Conservation (phyloP, 2,888 invertebrate species). For the Acanthosoma haemorrhoidale region DNA sequence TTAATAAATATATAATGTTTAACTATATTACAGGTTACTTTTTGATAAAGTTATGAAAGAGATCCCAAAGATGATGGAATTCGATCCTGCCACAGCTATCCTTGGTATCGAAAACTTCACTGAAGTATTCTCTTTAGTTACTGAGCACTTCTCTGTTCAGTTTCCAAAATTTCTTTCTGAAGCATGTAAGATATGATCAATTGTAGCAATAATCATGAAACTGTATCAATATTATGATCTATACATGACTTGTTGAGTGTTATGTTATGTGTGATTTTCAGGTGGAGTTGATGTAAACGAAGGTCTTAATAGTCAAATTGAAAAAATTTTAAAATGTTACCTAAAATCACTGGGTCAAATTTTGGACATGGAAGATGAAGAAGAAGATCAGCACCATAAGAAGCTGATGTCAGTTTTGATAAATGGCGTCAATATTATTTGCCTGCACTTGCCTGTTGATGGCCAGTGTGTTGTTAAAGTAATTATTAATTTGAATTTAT, state of each 20-base stretch:
- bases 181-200: slow-evolving; percentile 47
- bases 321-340: slow-evolving; percentile 30
- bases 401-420: slow-evolving; percentile 41
- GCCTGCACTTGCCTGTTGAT: slow-evolving; percentile 31
- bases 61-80: slow-evolving; percentile 53
- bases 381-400: slow-evolving; percentile 45
- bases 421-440: slow-evolving; percentile 26
- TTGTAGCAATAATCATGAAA: too few relatives aligned
- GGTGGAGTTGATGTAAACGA: slow-evolving; percentile 36
- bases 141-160: slow-evolving; percentile 45
- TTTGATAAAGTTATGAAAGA: slow-evolving; percentile 45
- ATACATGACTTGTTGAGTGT: background rate
- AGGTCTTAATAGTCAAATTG: slow-evolving; percentile 37
- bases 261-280: slow-evolving; percentile 14
- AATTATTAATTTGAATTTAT: background rate
- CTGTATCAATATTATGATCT: background rate
- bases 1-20: background rate
- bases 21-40: slow-evolving; percentile 43
- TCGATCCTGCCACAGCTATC: slow-evolving; percentile 54
- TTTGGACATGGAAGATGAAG: slow-evolving; percentile 43
- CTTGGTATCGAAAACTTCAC: slow-evolving; percentile 55
- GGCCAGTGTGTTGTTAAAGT: slow-evolving; percentile 35
- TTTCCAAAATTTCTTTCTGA: slow-evolving; percentile 47
- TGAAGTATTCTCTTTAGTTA: slow-evolving; percentile 43
- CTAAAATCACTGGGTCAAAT: slow-evolving; percentile 28